Evolutionary conservation across 1,140 invertebrate genomes (phyloP), one percentile per base, ranked within the genome.

Genomic region (Choristoneura fumiferana): DNA sequence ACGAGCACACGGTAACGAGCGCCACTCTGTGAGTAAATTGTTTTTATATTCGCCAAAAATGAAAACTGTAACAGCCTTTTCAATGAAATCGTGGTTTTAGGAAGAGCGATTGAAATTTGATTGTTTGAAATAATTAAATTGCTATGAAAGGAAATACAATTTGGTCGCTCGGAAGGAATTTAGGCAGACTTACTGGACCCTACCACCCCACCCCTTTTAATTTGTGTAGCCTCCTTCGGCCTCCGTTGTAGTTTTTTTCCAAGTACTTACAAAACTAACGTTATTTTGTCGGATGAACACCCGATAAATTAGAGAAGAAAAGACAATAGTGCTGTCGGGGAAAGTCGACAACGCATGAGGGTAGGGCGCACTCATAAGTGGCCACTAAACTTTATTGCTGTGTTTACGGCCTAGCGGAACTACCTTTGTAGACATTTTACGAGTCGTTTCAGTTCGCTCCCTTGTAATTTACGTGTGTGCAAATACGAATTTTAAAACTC

Each of bases 321-420:
- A 58, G 69, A 68, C 67, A 67, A 49, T 39, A 58, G 56, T 37
- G 40, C 60, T 57, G 18, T 29, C 35, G 57, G 37, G 62, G 60
- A 49, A 69, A 67, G 67, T 60, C 38, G 62, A 57, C 62, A 62
- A 60, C 49, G 62, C 54, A 58, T 57, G 40, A 57, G 54, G 49
- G 55, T 36, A 8, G 38, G 12, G 59, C 62, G 60, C 57, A 58
- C 64, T 62, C 71, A 72, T 76, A 78, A 81, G 78, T 81, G 74
- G 72, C 68, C 60, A 79, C 76, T 81, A 79, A 76, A 79, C 69
- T 78, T 81, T 81, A 81, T 81, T 71, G 73, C 67, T 60, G 66
- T 72, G 76, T 79, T 81, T 81, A 81, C 68, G 72, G 70, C 62
- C 59, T 57, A 15, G 33, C 63, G 63, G 62, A 70, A 69, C 65